phyloP scores from a whole-genome alignment of 2,113 vertebrate species.

The Tricholaema leucomelas region DNA sequence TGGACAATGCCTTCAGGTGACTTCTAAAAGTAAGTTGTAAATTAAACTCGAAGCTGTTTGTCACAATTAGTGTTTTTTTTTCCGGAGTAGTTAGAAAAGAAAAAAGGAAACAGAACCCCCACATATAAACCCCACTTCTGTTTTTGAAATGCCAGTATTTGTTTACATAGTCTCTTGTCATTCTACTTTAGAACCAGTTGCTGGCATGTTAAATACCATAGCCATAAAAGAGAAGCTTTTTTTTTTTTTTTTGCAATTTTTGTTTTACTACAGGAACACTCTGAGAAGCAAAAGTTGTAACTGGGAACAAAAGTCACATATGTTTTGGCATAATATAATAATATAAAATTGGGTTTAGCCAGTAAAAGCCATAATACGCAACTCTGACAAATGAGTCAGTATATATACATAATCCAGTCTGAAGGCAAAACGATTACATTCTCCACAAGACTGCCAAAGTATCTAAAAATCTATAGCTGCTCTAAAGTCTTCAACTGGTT shows the following conservation, averaged over 20 bases:
- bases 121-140: not conserved
- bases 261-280: not conserved
- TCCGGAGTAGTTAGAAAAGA: not conserved
- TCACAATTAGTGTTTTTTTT: constrained; percentile 12
- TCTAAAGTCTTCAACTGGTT: not conserved
- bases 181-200: not conserved
- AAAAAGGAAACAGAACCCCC: too few species aligned
- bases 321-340: not conserved
- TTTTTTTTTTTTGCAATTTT: not conserved
- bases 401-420: not conserved
- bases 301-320: not conserved
- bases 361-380: not conserved
- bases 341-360: not conserved
- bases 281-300: not conserved
- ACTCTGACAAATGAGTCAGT: not conserved
- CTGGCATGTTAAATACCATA: not conserved
- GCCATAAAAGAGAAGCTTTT: not conserved
- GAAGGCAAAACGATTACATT: not conserved
- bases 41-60: not conserved
- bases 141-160: not conserved
- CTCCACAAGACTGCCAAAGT: not conserved
- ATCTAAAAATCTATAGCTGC: not conserved
- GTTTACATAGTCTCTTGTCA: not conserved
- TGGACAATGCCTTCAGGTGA: not conserved
- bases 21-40: not conserved